Conservation (phyloP, 2,113 vertebrate genomes). For the Sardina pilchardus region DNA sequence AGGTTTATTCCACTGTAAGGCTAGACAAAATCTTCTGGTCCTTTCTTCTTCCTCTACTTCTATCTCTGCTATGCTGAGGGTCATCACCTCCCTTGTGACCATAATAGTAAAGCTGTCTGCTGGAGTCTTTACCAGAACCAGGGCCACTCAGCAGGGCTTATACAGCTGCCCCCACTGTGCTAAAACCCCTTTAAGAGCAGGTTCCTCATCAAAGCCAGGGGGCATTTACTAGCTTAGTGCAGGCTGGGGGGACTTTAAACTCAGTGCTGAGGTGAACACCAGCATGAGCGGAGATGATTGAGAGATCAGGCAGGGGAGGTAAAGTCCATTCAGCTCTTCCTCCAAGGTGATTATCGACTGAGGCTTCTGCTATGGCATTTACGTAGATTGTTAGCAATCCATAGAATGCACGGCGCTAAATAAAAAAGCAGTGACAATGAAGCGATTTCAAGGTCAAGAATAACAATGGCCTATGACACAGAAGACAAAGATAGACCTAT, state of each 20-base stretch:
- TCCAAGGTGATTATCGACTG: background rate
- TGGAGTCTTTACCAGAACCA: conserved; percentile 9
- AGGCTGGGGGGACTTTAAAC: background rate
- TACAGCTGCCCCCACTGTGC: conserved; percentile 15
- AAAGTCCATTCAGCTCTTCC: background rate
- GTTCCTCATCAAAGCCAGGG: background rate
- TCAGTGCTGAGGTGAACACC: background rate
- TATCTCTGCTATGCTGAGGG: conserved; percentile 19
- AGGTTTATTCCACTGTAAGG: background rate
- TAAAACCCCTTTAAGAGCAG: background rate
- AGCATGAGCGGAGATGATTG: background rate
- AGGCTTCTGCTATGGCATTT: background rate
- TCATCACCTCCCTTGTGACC: conserved; percentile 21
- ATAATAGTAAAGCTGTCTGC: conserved; percentile 16
- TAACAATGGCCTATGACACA: background rate
- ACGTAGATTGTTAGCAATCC: background rate
- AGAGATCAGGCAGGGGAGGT: background rate
- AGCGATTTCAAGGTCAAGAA: background rate
- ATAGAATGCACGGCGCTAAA: background rate
- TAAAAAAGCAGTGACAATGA: background rate
- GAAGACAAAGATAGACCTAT: background rate
- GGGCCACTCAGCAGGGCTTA: conserved; percentile 21
- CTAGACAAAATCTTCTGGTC: background rate
- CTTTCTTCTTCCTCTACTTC: conserved; percentile 5
- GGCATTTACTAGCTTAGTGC: background rate